These are phyloP conservation scores for Beris morrisii DNA, from an alignment of 2,888 invertebrate species.

Conservation along the genomic window DNA sequence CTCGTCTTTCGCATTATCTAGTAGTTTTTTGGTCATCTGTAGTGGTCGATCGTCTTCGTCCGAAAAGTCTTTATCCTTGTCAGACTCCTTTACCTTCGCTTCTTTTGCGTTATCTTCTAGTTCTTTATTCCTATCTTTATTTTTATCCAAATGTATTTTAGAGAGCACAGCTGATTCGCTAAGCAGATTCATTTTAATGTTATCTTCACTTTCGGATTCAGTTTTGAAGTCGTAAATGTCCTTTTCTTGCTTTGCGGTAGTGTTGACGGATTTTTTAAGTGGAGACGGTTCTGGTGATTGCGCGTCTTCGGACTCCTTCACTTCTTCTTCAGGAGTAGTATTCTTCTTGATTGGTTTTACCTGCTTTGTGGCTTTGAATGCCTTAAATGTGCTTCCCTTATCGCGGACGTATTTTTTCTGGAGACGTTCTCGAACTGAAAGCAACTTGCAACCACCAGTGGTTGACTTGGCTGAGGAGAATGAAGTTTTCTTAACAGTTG, in stretches of 20 bases:
- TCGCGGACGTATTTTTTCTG: conserved; percentile 35
- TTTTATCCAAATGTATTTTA: conserved; percentile 24
- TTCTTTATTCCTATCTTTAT: conserved; percentile 1
- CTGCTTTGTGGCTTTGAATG: conserved; percentile 39
- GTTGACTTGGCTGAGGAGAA: neutral
- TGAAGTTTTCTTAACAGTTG: conserved; percentile 33
- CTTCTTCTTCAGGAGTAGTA: conserved; percentile 42
- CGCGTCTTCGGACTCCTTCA: conserved; percentile 46
- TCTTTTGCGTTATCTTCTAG: neutral
- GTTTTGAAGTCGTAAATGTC: conserved; percentile 55
- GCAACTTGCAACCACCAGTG: conserved; percentile 7
- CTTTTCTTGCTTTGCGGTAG: conserved; percentile 36
- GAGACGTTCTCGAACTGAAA: conserved; percentile 30
- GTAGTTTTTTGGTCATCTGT: conserved; percentile 43
- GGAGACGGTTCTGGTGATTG: neutral
- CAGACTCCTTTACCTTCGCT: conserved; percentile 7
- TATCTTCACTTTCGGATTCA: conserved; percentile 54
- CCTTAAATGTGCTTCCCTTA: conserved; percentile 20
- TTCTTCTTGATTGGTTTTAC: conserved; percentile 36
- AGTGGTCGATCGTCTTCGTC: conserved; percentile 52
- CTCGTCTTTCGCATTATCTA: conserved; percentile 18
- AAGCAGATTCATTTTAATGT: conserved; percentile 55
- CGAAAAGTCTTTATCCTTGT: conserved; percentile 46
- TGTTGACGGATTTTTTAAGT: conserved; percentile 19
- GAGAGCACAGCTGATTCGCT: conserved; percentile 36